phyloP scores from a whole-genome alignment of 2,797 vertebrate genomes.

The Melanitta fusca region DNA sequence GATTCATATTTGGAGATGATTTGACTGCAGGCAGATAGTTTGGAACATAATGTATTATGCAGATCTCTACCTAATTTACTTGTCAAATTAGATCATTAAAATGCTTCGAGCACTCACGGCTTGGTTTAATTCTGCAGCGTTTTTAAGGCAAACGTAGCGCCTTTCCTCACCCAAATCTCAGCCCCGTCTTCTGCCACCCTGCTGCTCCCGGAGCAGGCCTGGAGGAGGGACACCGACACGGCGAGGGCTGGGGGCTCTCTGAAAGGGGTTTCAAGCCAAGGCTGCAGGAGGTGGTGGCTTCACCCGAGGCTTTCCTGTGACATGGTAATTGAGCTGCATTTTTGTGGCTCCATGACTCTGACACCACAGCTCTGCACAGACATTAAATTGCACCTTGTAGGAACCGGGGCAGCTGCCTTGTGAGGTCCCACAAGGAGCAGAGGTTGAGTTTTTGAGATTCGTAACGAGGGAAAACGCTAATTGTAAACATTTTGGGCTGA shows the following conservation, averaged over 20 bases:
- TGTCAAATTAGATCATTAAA: conserved; percentile 15
- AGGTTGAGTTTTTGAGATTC: background rate
- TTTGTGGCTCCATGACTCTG: background rate
- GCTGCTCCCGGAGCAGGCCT: background rate
- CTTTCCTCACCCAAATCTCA: background rate
- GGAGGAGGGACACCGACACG: rapidly evolving
- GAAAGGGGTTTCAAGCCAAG: background rate
- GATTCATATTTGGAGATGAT: conserved; percentile 31
- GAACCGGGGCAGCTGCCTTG: background rate
- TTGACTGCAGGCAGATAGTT: conserved; percentile 55
- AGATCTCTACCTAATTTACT: conserved; percentile 27
- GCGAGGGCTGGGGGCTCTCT: background rate
- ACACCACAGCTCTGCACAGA: background rate
- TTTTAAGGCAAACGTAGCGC: background rate
- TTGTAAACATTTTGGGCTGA: background rate
- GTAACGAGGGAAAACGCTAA: background rate
- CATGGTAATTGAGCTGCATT: conserved; percentile 17
- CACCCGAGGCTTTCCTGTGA: background rate
- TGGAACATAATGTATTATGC: background rate
- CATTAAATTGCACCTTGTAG: background rate
- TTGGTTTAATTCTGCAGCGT: background rate
- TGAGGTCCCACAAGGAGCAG: background rate
- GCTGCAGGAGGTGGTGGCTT: background rate
- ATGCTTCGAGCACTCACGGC: background rate
- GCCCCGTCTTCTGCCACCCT: rapidly evolving